Evolutionary conservation across 1,140 invertebrate species (phyloP), one percentile per base, ranked within the genome.

Genomic region (Xylocopa sonorina): DNA sequence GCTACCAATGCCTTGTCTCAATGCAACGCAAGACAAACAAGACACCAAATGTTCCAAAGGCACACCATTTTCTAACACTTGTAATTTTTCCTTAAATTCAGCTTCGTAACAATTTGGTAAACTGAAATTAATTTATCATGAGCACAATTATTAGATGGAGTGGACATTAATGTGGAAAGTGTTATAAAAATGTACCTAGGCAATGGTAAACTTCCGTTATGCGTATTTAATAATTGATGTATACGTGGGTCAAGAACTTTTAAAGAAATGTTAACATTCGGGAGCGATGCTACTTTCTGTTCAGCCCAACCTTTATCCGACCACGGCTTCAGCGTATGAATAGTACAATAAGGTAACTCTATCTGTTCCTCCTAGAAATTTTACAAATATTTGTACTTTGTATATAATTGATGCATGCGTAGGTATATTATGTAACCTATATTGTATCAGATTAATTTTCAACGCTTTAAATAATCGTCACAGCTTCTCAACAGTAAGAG

Each of bases 21-120:
- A 93, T 84, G 95, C 94, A 21, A 98, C 94, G 53, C 96, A 96
- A n/a, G 94, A 94, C 21, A 98, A 93, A 92, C 97, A 97, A n/a
- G 96, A 95, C 0, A 98, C 94, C 29, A 98, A 92, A 92, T 98
- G 97, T 88, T 98, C 97, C 29, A 98, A 89, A 16, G 97, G 96
- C 7, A 98, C 97, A 3, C 97, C 97, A 76, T 93, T 94, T 41
- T 95, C 94, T 87, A 94, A 88, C 34, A 93, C 84, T 55, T 93
- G 89, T 85, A 96, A 81, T 43, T 91, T 66, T 83, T 94, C 89
- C 76, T 94, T 93, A 89, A 96, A 95, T 89, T 96, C 95, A 21
- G 94, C 94, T 87, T 95, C 94, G 84, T 97, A 97, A 90, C 97
- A 98, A 79, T 95, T 94, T 57, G 96, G 94, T 79, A 98, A 95